Evolutionary conservation across 2,113 vertebrate genomes (phyloP), one percentile per base, ranked within the genome.

Genomic region (Hemicordylus capensis): DNA sequence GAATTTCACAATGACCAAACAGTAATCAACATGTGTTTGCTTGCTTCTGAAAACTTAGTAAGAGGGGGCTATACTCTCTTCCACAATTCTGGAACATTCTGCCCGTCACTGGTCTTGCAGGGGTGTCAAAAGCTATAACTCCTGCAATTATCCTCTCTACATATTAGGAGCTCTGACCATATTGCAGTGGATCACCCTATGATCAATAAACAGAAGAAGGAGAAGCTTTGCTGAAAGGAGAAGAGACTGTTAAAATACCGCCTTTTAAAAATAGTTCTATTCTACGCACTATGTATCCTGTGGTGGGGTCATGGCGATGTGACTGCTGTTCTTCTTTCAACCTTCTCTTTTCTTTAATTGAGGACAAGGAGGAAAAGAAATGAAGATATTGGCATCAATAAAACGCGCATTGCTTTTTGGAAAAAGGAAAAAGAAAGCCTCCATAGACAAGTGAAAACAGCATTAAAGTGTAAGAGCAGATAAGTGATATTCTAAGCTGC

Each of bases 191-290:
- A 24, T 46, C 59, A 48, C 39, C 24, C n/a, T 74, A 19, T 75
- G 11, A n/a, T 74, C 28, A 73, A 63, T 51, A 88, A 88, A 88
- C 75, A 77, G 26, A 84, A 82, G 58, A 28, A 85, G n/a, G 87
- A 56, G 2, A 85, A 89, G 84, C 74, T 59, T 78, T 91, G 69
- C 58, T 77, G 80, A 72, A 3, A 80, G 66, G 84, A 76, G 85
- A 86, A 89, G 72, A 14, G 81, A 56, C 46, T 73, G 72, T 63
- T 82, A 90, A 90, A 87, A 90, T 80, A 77, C 89, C 79, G 69
- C 90, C 89, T 42, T 75, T 87, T 78, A 28, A 34, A 78, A 78
- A 63, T 59, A 81, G 6, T 56, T 77, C 91, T 90, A 89, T 87
- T 7, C 84, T 90, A 85, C 75, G 88, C 91, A 89, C 28, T 19